A percentile compares a stretch with the other conserved stretches of the same genome.
These are phyloP conservation scores for Falco naumanni DNA, from an alignment of 2,797 vertebrate species.

Conservation along the genomic window DNA sequence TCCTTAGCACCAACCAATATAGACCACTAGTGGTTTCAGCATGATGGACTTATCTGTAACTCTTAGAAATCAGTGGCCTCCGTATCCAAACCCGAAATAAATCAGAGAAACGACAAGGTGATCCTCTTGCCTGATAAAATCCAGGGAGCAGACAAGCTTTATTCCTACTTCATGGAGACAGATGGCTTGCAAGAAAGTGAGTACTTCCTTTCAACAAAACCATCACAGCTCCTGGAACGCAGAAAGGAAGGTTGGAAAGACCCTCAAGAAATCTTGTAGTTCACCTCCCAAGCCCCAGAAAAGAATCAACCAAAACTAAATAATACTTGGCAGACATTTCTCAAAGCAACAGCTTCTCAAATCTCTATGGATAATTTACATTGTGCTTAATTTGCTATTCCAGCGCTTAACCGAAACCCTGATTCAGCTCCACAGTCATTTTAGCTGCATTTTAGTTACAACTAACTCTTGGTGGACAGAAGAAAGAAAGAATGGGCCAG, in stretches of 20 bases:
- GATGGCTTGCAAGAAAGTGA: background rate
- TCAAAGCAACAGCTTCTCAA: background rate
- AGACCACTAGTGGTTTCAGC: background rate
- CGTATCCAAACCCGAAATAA: background rate
- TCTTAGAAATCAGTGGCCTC: background rate
- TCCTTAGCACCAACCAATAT: background rate
- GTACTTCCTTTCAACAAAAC: background rate
- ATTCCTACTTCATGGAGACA: background rate
- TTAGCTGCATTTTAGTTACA: background rate
- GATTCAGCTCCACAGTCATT: background rate
- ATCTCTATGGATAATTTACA: background rate
- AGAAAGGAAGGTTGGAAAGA: background rate
- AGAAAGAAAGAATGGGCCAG: background rate
- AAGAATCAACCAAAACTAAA: background rate
- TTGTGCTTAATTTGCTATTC: background rate
- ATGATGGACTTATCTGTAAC: background rate
- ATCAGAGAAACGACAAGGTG: background rate
- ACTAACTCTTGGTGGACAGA: background rate
- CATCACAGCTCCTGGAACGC: fast-evolving
- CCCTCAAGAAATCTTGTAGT: background rate
- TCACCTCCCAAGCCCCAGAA: background rate
- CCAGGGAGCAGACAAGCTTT: background rate
- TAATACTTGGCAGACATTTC: background rate
- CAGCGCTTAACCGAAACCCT: background rate
- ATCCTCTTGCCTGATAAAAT: background rate